Evolutionary conservation across 2,888 invertebrate genomes (phyloP).

Genomic region (Eugnorisma glareosa): DNA sequence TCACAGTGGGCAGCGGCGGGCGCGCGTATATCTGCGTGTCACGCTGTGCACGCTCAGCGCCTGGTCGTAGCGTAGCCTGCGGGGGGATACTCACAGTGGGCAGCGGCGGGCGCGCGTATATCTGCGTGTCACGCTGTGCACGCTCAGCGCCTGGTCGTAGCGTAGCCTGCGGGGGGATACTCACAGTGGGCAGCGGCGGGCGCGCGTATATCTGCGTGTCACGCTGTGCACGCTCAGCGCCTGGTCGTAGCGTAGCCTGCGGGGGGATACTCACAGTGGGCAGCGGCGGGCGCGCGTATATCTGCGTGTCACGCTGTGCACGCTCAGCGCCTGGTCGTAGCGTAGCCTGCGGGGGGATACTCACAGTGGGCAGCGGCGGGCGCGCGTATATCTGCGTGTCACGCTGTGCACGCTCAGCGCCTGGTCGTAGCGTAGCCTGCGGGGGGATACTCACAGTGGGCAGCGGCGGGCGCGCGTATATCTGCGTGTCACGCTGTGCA

Average conservation of each 20-base stretch:
- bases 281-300: constrained; percentile 92
- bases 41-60: constrained; percentile 94
- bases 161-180: too few species aligned
- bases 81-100: constrained; percentile 94
- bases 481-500: constrained; percentile 90
- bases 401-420: constrained; percentile 94
- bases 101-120: constrained; percentile 92
- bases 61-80: too few species aligned
- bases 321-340: constrained; percentile 96
- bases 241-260: too few species aligned
- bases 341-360: too few species aligned
- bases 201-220: constrained; percentile 81
- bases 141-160: constrained; percentile 96
- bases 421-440: too few species aligned
- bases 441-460: constrained; percentile 94
- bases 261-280: constrained; percentile 94
- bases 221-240: constrained; percentile 94
- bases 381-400: constrained; percentile 81
- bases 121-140: constrained; percentile 90
- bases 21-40: constrained; percentile 81
- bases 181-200: constrained; percentile 94
- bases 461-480: constrained; percentile 92
- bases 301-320: constrained; percentile 90
- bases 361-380: constrained; percentile 94
- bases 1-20: constrained; percentile 94